Conservation (phyloP, 2,888 invertebrate species). For the Falcaria lacertinaria region DNA sequence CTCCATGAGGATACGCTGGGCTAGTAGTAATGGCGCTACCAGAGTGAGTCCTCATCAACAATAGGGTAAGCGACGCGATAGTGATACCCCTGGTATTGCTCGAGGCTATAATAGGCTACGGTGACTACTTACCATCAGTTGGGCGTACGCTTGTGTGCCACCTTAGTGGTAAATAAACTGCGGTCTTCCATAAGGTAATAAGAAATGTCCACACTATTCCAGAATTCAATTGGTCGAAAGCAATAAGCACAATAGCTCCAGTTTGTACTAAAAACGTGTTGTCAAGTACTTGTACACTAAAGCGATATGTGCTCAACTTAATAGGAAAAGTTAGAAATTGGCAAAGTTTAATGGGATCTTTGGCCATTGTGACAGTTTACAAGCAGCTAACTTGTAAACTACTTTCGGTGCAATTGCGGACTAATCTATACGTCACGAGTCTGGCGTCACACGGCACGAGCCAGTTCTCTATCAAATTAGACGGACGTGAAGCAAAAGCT, state of each 20-base stretch:
- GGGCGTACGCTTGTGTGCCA: too few relatives aligned
- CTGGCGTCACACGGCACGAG: background rate
- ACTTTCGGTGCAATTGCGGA: conserved; percentile 47
- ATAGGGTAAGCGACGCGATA: too few relatives aligned
- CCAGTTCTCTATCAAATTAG: background rate
- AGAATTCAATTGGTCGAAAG: background rate
- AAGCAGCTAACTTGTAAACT: conserved; percentile 53
- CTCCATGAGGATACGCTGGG: too few relatives aligned
- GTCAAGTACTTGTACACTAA: conserved; percentile 29
- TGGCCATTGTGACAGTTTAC: conserved; percentile 70
- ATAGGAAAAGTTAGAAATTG: conserved; percentile 71
- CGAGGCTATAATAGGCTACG: too few relatives aligned
- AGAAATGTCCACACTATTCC: too few relatives aligned
- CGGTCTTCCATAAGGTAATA: too few relatives aligned
- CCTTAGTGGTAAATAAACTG: too few relatives aligned
- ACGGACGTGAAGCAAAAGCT: too few relatives aligned
- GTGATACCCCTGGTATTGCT: too few relatives aligned
- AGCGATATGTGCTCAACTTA: conserved; percentile 54
- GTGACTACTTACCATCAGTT: too few relatives aligned
- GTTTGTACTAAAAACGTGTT: conserved; percentile 14
- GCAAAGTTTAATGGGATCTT: conserved; percentile 70
- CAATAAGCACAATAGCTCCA: background rate
- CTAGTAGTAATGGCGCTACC: too few relatives aligned
- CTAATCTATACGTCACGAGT: conserved; percentile 24
- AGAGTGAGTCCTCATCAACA: too few relatives aligned